Base-by-base conservation (phyloP, 2,113 vertebrate genomes). In the Ochotona curzoniae region DNA sequence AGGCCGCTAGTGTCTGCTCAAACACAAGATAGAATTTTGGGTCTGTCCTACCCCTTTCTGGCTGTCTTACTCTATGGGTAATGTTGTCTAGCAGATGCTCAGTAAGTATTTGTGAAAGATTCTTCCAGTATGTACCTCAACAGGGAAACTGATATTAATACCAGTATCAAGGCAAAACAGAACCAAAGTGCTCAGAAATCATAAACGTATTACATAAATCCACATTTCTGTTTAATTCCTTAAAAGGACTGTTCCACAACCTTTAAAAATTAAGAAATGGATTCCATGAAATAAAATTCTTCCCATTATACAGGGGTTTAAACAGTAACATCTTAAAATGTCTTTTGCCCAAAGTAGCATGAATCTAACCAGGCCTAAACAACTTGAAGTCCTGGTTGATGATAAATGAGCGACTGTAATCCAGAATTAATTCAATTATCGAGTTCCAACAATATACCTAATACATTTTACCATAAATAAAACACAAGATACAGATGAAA, bases 281-380 rank as follows among this genome's bases (percentile, higher is more conserved):
- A 66, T 87, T 47, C 57, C 11, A 82, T 61, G 23, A 71, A 75
- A 7, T 86, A 18, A 90, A 90, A 64, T 61, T 57, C 18, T 86
- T 93, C 60, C 61, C 18, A 66, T 63, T 86, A 63, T 47, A 47
- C 6, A 93, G 38, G 26, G 4, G 3, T 69, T 90, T 1, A 30
- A 83, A 73, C 54, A 91, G 70, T 79, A 51, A 64, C 47, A 76
- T 76, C 93, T 91, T 64, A 92, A 94, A 92, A 83, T 1, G 66
- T 35, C 17, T 12, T 92, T 75, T 81, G 79, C 78, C 44, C 38
- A 67, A 80, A 74, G 18, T 5, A 78, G 49, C 49, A 93, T 64
- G 73, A 90, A 69, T 87, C 25, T 87, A 87, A 90, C 1, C 5
- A 76, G 26, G 32, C 9, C 32, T 60, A 64, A 90, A 51, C 66